These are phyloP conservation scores for Phengaris alcon DNA, from an alignment of 2,888 invertebrate genomes.

Conservation along the genomic window DNA sequence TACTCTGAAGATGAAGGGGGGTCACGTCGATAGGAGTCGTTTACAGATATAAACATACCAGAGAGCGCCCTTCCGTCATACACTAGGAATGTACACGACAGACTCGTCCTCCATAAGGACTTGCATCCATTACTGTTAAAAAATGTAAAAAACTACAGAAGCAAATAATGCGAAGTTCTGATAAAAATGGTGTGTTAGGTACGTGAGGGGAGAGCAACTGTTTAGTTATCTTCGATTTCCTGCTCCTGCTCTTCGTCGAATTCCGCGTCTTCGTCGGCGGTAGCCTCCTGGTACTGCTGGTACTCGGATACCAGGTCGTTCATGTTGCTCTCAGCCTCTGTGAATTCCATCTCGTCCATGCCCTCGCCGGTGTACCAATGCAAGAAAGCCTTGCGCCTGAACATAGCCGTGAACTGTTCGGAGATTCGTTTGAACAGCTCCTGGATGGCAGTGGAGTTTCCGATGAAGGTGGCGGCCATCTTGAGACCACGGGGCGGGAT, in stretches of 20 bases:
- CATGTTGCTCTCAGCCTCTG: constrained; percentile 97
- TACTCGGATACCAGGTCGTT: constrained; percentile 96
- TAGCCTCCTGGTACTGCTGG: constrained; percentile 96
- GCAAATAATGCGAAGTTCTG: constrained; percentile 48
- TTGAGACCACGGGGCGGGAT: constrained; percentile 94
- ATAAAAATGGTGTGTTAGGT: constrained; percentile 41
- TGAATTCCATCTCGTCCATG: constrained; percentile 96
- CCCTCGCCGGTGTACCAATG: constrained; percentile 97
- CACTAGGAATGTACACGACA: constrained; percentile 72
- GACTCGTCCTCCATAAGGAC: constrained; percentile 46
- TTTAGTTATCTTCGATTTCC: constrained; percentile 83
- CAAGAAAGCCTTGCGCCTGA: constrained; percentile 95
- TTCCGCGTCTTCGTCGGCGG: constrained; percentile 89
- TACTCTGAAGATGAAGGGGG: constrained; percentile 65
- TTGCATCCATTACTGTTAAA: constrained; percentile 55
- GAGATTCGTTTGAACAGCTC: constrained; percentile 94
- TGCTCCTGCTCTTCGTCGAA: constrained; percentile 88
- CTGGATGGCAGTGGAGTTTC: constrained; percentile 94
- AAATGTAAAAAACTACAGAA: constrained; percentile 63
- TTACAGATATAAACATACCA: constrained; percentile 60
- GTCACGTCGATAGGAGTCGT: constrained; percentile 55
- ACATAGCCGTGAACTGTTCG: constrained; percentile 96
- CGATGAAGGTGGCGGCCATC: constrained; percentile 96
- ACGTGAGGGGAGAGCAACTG: constrained; percentile 40
- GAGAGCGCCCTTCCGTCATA: constrained; percentile 70